Conservation (phyloP, 2,888 invertebrate genomes). For the Drosophila mimetica region DNA sequence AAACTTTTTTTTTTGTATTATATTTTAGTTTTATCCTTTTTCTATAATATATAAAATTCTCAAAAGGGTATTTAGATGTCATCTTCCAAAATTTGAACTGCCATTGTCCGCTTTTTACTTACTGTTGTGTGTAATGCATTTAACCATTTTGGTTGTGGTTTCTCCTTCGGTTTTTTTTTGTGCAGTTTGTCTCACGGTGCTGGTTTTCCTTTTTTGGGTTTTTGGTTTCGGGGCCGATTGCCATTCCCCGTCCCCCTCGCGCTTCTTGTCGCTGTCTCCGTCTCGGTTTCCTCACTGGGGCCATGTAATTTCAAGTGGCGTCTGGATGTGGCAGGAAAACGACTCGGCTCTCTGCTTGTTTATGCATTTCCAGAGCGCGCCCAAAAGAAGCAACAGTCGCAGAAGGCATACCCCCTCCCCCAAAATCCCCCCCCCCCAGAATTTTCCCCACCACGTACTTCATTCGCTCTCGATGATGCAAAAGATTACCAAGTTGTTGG, state of each 20-base stretch:
- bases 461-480: constrained; percentile 74
- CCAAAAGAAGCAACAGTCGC: constrained; percentile 67
- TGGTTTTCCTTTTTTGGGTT: neutral
- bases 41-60: too few species aligned
- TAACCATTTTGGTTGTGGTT: constrained; percentile 9
- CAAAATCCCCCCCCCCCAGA: neutral
- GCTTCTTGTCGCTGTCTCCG: constrained; percentile 8
- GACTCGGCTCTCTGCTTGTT: constrained; percentile 53
- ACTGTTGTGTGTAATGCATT: neutral
- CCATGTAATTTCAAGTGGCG: constrained; percentile 62
- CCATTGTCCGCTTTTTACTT: neutral
- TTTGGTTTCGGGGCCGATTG: constrained; percentile 2
- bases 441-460: constrained; percentile 64
- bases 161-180: neutral
- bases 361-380: constrained; percentile 68
- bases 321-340: constrained; percentile 30
- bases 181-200: constrained; percentile 9
- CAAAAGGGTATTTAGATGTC: too few species aligned
- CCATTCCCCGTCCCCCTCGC: constrained; percentile 8
- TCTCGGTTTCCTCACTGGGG: constrained; percentile 26
- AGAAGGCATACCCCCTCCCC: neutral
- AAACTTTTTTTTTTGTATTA: too few species aligned
- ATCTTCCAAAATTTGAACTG: too few species aligned
- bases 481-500: constrained; percentile 76
- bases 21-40: too few species aligned